Conservation (phyloP, 2,113 vertebrate species). For the Bubo bubo region DNA sequence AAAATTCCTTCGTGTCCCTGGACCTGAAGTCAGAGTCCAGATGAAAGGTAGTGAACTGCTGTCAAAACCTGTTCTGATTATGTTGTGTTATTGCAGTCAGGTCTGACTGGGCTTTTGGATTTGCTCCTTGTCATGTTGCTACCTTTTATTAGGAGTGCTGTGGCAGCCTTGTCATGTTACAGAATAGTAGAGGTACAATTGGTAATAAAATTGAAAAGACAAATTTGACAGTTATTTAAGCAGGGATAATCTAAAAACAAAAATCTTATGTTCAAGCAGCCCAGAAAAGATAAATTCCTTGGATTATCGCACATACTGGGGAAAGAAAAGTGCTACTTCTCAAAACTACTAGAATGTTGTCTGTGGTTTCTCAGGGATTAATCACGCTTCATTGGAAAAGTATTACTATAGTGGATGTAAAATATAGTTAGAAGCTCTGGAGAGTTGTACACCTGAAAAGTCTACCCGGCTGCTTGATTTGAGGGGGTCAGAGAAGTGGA, state of each 20-base stretch:
- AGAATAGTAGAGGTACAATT: neutral
- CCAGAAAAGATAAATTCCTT: neutral
- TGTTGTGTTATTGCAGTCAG: neutral
- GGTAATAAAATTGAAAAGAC: neutral
- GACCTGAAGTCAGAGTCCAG: neutral
- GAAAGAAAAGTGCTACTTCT: too few species aligned
- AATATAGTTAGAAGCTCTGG: neutral
- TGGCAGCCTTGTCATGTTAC: neutral
- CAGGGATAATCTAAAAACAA: neutral
- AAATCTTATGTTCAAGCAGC: neutral
- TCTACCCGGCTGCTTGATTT: neutral
- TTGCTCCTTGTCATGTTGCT: neutral
- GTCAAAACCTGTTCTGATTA: neutral
- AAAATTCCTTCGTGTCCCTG: neutral
- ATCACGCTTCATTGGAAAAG: neutral
- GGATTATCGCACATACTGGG: neutral
- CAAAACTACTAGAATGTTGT: neutral
- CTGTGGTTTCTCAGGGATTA: neutral
- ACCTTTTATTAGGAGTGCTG: neutral
- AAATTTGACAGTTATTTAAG: neutral
- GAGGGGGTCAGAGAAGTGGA: neutral
- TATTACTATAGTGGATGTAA: neutral
- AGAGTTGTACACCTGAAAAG: neutral
- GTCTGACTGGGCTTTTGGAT: neutral
- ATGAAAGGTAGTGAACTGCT: neutral